Evolutionary conservation across 1,140 invertebrate species (phyloP), one percentile per base, ranked within the genome.

Genomic region (Drosophila grimshawi): DNA sequence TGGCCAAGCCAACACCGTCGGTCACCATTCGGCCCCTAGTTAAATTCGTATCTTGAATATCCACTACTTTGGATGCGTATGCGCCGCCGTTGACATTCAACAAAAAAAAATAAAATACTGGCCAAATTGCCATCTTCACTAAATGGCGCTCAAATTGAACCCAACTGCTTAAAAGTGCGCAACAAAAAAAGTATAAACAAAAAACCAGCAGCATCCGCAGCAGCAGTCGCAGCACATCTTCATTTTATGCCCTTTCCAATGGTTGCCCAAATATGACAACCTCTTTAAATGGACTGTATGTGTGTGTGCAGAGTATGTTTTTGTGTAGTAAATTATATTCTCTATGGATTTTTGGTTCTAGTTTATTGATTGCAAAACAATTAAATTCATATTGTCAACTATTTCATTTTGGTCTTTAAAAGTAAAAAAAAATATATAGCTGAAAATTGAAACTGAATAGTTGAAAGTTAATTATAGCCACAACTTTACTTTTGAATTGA

Each of bases 71-170:
- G 59, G 56, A 83, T 85, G 81, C 83, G 83, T 86, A 79, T 64
- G 76, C 64, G 61, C 52, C 77, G 60, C 78, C 64, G 83, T 88
- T 86, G 82, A 88, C 82, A 86, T 86, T 86, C 83, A 88, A 43
- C 80, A 71, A 79, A 75, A 57, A 19, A 0, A 19, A 19, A 19
- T 0, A 19, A 19, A 19, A 19, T 1, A 19, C 53, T 71, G 45
- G 35, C 60, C 39, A 52, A 43, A 32, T 62, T 11, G 11, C 5
- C 5, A 48, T 61, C 29, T 67, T 41, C 33, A 76, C 66, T 83
- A 83, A 83, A 83, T 85, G 81, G 81, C 80, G 80, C 62, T 75
- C 59, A 79, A 83, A 82, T 83, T 82, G 80, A 82, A 82, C 80
- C 80, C 80, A 55, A 55, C 65, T 57, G 70, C 78, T 46, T 41